Base-by-base conservation (phyloP, 2,888 invertebrate species). In the Cryptocephalus moraei region DNA sequence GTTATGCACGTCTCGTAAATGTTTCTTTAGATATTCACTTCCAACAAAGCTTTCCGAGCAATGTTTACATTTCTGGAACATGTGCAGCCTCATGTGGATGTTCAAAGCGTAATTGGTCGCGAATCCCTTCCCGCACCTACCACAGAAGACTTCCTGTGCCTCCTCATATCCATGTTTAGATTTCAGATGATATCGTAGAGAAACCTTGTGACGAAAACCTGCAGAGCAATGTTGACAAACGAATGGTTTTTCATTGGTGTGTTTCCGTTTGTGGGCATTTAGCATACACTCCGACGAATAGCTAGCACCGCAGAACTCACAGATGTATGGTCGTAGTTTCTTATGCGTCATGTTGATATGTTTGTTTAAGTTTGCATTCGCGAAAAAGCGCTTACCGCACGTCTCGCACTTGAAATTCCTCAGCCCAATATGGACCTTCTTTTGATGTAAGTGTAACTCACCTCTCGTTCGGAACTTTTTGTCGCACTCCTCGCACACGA, bases 401-500 rank as follows among this genome's bases (percentile, higher is more conserved):
- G 56, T 58, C 43, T 60, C 56, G 49, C 62, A 63, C 34, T 60
- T 60, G 47, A 56, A 57, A 31, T 57, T 60, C 33, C 56, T 53
- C 43, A 57, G 55, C 51, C 61, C 61, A 34, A 56, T 56, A 48
- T 66, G 66, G 33, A 59, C 59, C 41, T 65, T 66, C 11, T 57
- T 58, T 43, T 59, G 53, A 45, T 67, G 67, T n/a, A 60, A 51
- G 8, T 59, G 47, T 44, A 60, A 62, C 43, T 62, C 64, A 11
- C 63, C 60, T 43, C 60, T 64, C 31, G 56, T 58, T 39, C 60
- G 52, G 47, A 63, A 67, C 33, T 54, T 49, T 48, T 54, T 59
- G 13, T 60, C 59, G 47, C 67, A 67, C 38, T 59, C 53, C 46
- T 65, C 63, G 52, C 67, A 67, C 43, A 64, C 58, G 42, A 59